Evolutionary conservation across 2,888 invertebrate species (phyloP).

Genomic region (Acleris laterana): DNA sequence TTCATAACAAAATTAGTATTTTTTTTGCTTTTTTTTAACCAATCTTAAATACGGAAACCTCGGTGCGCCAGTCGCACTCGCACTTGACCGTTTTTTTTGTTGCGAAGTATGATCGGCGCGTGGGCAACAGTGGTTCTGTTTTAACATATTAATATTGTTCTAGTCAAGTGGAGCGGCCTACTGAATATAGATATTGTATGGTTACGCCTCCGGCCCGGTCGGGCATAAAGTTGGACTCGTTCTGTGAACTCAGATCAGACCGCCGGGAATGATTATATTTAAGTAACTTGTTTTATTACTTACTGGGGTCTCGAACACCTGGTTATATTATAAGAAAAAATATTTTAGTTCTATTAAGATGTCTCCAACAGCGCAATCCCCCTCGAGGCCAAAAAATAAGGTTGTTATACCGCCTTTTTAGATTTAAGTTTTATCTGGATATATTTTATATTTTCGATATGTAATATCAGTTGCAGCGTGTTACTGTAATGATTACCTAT

Average conservation of each 20-base stretch:
- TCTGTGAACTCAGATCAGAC: conserved; percentile 14
- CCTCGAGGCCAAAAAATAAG: conserved; percentile 61
- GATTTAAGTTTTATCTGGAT: conserved; percentile 54
- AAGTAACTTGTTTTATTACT: conserved; percentile 18
- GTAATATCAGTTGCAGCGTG: conserved; percentile 26
- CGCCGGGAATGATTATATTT: conserved; percentile 19
- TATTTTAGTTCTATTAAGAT: conserved; percentile 15
- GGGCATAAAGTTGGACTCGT: too few relatives aligned
- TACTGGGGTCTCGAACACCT: conserved; percentile 26
- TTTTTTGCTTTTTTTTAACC: too few relatives aligned
- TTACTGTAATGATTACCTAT: background rate
- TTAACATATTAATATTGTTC: too few relatives aligned
- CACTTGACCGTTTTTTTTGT: too few relatives aligned
- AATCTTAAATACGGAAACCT: too few relatives aligned
- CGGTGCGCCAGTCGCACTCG: too few relatives aligned
- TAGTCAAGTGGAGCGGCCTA: too few relatives aligned
- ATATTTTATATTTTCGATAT: conserved; percentile 38
- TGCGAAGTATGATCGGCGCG: too few relatives aligned
- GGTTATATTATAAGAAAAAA: conserved; percentile 9
- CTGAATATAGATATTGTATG: too few relatives aligned
- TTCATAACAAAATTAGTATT: too few relatives aligned
- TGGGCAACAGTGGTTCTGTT: too few relatives aligned
- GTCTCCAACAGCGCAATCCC: conserved; percentile 45
- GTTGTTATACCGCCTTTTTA: conserved; percentile 66
- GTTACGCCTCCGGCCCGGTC: too few relatives aligned